phyloP scores from a whole-genome alignment of 2,888 invertebrate species.

The Drosophila borealis region DNA sequence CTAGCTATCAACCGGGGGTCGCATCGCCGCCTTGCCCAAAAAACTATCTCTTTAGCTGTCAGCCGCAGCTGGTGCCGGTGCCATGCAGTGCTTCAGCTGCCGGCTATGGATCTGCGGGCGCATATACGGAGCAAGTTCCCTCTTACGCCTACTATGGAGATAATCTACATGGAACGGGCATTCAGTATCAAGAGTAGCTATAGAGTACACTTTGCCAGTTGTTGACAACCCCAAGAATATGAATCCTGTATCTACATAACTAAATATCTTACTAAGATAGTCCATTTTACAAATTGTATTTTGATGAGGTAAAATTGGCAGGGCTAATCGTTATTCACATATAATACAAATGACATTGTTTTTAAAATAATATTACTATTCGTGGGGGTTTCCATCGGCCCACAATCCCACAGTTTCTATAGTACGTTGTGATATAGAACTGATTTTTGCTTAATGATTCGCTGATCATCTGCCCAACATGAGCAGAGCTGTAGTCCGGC shows the following conservation, averaged over 20 bases:
- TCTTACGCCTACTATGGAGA: slow-evolving; percentile 36
- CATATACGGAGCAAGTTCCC: slow-evolving; percentile 57
- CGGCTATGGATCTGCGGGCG: slow-evolving; percentile 54
- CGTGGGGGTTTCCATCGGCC: not conserved
- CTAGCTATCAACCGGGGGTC: slow-evolving; percentile 34
- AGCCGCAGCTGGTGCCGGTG: slow-evolving; percentile 68
- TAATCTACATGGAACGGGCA: slow-evolving; percentile 1
- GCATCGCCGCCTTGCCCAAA: slow-evolving; percentile 71
- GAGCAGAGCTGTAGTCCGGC: slow-evolving; percentile 9
- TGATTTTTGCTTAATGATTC: slow-evolving; percentile 27
- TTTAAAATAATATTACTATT: not conserved
- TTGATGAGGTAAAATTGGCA: slow-evolving; percentile 30
- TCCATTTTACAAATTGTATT: slow-evolving; percentile 3
- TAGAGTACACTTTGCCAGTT: too few relatives aligned
- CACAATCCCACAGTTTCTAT: not conserved
- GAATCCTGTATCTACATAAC: slow-evolving; percentile 2
- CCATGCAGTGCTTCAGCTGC: slow-evolving; percentile 56
- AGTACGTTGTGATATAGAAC: slow-evolving; percentile 6
- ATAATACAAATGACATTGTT: not conserved
- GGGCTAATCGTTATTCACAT: slow-evolving; percentile 24
- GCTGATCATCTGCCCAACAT: slow-evolving; percentile 29
- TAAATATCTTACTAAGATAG: slow-evolving; percentile 8
- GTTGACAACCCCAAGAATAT: slow-evolving; percentile 19
- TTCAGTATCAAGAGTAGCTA: not conserved
- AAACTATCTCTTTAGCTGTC: slow-evolving; percentile 77